phyloP scores from a whole-genome alignment of 2,888 invertebrate species.

The Cosmia trapezina region DNA sequence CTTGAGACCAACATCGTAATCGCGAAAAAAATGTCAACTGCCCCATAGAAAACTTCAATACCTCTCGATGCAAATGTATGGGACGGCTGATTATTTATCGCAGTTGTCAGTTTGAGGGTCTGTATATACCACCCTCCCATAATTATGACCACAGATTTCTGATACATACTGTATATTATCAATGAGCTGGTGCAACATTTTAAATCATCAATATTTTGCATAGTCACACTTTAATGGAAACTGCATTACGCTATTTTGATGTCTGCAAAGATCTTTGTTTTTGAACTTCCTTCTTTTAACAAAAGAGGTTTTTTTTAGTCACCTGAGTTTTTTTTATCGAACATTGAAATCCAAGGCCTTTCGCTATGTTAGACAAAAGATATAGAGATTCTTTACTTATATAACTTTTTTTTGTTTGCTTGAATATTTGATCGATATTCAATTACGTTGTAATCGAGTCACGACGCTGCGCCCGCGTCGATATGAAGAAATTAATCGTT shows the following conservation, averaged over 20 bases:
- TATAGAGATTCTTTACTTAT: not conserved
- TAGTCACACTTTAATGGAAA: conserved; percentile 44
- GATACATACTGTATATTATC: not conserved
- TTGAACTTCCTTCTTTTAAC: conserved; percentile 31
- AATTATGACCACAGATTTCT: no score
- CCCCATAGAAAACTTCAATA: no score
- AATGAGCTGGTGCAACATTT: conserved; percentile 7
- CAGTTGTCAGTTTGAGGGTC: no score
- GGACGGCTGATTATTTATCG: no score
- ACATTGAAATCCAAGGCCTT: conserved; percentile 43
- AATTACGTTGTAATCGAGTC: conserved; percentile 48
- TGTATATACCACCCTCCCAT: no score
- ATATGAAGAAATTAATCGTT: conserved; percentile 40
- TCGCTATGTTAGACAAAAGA: conserved; percentile 12
- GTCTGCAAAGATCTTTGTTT: conserved; percentile 33
- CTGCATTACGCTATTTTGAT: conserved; percentile 49
- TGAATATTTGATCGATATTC: conserved; percentile 55
- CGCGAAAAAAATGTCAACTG: no score
- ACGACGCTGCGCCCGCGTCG: conserved; percentile 30
- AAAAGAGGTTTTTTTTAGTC: conserved; percentile 29
- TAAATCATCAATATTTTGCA: conserved; percentile 22
- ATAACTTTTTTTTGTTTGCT: conserved; percentile 21
- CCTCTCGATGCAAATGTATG: no score
- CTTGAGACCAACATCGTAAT: no score
- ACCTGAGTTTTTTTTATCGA: conserved; percentile 10